A percentile compares a stretch with the other conserved stretches of the same genome.
phyloP scores from a whole-genome alignment of 2,888 invertebrate genomes.

The Atethmia centrago region DNA sequence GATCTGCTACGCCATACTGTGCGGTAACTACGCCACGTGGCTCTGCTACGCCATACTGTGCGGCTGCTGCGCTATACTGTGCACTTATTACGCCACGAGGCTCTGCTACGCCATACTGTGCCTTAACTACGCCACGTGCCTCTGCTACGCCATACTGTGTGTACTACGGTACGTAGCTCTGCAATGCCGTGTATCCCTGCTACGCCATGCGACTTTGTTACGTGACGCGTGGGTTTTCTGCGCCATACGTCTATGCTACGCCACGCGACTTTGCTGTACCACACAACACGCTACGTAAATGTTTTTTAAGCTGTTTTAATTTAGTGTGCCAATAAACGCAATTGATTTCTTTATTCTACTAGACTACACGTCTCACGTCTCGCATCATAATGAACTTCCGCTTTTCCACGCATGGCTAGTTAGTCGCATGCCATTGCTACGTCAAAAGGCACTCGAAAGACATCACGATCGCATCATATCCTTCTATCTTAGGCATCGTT shows the following conservation, averaged over 20 bases:
- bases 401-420: neutral
- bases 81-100: too few species aligned
- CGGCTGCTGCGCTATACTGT: too few species aligned
- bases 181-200: too few species aligned
- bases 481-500: neutral
- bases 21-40: too few species aligned
- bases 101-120: neutral
- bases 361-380: neutral
- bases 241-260: too few species aligned
- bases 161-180: too few species aligned
- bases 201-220: neutral
- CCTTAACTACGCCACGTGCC: too few species aligned
- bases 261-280: neutral
- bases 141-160: too few species aligned
- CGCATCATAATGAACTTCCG: neutral
- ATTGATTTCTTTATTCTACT: neutral
- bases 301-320: neutral
- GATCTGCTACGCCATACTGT: rapidly evolving
- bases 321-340: neutral
- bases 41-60: neutral
- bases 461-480: neutral
- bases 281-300: too few species aligned
- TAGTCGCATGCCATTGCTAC: too few species aligned
- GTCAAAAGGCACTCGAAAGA: neutral
- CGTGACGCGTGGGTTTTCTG: neutral